phyloP scores from a whole-genome alignment of 2,888 invertebrate genomes.

The Stenodema calcarata region DNA sequence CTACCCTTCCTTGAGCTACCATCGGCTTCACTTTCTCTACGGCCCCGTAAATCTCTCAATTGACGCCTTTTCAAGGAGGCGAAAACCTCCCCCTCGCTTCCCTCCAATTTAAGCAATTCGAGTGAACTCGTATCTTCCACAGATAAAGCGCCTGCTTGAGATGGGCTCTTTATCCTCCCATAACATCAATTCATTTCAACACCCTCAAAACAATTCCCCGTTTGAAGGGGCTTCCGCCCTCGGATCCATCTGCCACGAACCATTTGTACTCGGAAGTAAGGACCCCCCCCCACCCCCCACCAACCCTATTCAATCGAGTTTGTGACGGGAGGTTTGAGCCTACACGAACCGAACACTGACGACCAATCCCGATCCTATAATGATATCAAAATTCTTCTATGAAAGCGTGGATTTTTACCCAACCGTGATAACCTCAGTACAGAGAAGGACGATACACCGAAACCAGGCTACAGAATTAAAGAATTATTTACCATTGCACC shows the following conservation, averaged over 20 bases:
- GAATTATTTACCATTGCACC: too few species aligned
- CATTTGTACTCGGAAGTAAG: too few species aligned
- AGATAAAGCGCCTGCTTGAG: constrained; percentile 38
- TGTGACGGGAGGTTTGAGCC: too few species aligned
- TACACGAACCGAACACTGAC: too few species aligned
- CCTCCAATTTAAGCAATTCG: not conserved
- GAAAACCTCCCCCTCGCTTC: not conserved
- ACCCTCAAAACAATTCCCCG: constrained; percentile 28
- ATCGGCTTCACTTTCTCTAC: not conserved
- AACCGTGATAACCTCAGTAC: too few species aligned
- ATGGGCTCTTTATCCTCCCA: constrained; percentile 31
- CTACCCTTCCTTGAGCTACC: not conserved
- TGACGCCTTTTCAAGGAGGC: constrained; percentile 12
- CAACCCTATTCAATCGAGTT: too few species aligned
- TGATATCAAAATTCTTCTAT: too few species aligned
- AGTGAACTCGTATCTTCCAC: constrained; percentile 34
- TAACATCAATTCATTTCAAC: constrained; percentile 40
- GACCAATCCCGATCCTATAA: too few species aligned
- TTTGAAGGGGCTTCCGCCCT: not conserved
- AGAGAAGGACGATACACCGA: too few species aligned
- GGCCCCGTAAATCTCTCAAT: constrained; percentile 8
- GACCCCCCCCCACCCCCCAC: too few species aligned
- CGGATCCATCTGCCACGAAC: not conserved
- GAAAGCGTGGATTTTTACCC: too few species aligned
- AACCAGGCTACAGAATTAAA: too few species aligned